Percentiles rank a stretch among this genome's conserved stretches.
phyloP scores from a whole-genome alignment of 2,797 vertebrate genomes.

The Pristis pectinata region DNA sequence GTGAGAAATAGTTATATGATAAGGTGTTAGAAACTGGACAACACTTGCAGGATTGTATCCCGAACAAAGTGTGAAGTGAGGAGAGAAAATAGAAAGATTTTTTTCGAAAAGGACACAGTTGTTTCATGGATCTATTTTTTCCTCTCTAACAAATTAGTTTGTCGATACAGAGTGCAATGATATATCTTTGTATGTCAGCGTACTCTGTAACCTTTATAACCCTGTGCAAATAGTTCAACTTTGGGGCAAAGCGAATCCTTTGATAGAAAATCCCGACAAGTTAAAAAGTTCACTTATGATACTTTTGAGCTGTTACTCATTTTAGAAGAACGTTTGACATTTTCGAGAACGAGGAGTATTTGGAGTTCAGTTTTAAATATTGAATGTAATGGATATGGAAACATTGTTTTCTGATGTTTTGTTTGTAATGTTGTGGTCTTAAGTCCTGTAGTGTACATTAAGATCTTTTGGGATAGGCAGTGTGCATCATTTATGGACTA shows the following conservation, averaged over 20 bases:
- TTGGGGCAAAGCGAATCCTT: neutral
- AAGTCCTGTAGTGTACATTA: slow-evolving; percentile 5
- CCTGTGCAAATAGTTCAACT: neutral
- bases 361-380: neutral
- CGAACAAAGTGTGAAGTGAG: neutral
- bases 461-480: neutral
- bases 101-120: neutral
- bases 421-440: neutral
- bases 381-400: slow-evolving; percentile 4
- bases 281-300: neutral
- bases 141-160: neutral
- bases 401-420: neutral
- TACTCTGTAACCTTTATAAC: neutral
- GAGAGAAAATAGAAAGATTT: neutral
- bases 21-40: neutral
- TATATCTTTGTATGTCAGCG: neutral
- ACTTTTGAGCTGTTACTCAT: neutral
- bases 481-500: neutral
- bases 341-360: neutral
- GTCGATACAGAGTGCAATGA: neutral
- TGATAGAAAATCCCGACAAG: neutral
- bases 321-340: neutral
- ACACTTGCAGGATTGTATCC: neutral
- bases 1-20: neutral
- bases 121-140: neutral